Evolutionary conservation across 2,888 invertebrate genomes (phyloP), one percentile per base, ranked within the genome.

Genomic region (Gortyna flavago): DNA sequence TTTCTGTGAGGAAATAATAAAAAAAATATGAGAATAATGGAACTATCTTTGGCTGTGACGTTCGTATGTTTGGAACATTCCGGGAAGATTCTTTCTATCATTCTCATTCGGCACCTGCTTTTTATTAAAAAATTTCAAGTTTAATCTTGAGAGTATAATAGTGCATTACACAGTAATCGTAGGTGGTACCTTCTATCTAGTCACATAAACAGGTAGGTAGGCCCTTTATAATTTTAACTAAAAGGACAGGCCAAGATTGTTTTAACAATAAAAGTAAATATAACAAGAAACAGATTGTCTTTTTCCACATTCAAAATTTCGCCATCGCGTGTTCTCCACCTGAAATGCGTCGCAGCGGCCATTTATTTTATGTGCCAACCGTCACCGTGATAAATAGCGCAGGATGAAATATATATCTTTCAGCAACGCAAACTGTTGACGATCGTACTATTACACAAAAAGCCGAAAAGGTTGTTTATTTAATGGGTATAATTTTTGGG

Each of bases 401-500:
- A 74, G 81, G 64, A 57, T 75, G 82, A 85, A 72, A 81, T 85
- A 81, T 81, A n/a, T 68, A 29, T 68, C 76, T 57, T 54, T 29
- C 57, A 68, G 38, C 59, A 71, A 68, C 75, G 32, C 59, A 41
- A 75, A 85, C 62, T 54, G 77, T 85, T 84, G 57, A 77, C 72
- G 68, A 77, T 71, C 32, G 64, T 61, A 21, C 71, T 76, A 68
- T 81, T 77, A 61, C 35, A 74, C 66, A 75, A 44, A 29, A 48
- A 72, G 77, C 35, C 13, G 48, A 76, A 85, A 68, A 85, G 75
- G 21, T 67, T 57, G 35, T 81, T 73, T 81, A 69, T 80, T 73
- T 57, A 11, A 74, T 66, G 57, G 59, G 68, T 38, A 16, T 54
- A 66, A 69, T 79, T 51, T 83, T 59, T 79, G 54, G 44, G 48